Base-by-base conservation (phyloP, 1,140 invertebrate species). In the Atta colombica region DNA sequence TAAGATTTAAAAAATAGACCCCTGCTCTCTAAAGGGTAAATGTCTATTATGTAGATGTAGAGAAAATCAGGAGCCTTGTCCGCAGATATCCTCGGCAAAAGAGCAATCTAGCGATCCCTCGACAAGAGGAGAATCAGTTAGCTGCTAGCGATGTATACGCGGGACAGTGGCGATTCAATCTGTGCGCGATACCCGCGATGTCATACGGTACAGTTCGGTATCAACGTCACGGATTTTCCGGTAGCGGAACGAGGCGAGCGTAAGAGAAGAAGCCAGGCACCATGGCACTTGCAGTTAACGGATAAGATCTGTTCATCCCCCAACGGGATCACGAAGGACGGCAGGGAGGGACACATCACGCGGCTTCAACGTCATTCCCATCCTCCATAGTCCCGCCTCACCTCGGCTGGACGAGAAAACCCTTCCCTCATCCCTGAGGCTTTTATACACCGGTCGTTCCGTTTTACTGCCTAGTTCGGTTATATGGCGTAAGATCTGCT, bases 301-400 rank as follows among this genome's bases (percentile, higher is more conserved):
- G 91, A 92, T 92, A 92, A 87, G 88, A 92, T 92, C 91, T 88
- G 80, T 90, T 92, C 88, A 87, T 91, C 88, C 91, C 82, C 78
- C 39, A 21, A 49, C 72, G 53, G 55, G 71, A 69, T 75, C 72
- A 68, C 31, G 49, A 21, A 81, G 53, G 49, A 53, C 39, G 45
- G 45, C 25, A 51, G 21, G 18, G 80, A 18, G 68, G 28, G 69
- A 85, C 66, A 81, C 86, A 88, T 85, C 35, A 21, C 88, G 91
- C 88, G 91, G 91, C 91, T 92, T 90, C 91, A 89, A 91, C 91
- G 91, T 92, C 88, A 91, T 91, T 90, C 69, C 88, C 88, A 88
- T 89, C 14, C 49, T 51, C 49, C 55, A 12, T 89, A 77, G 90
- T 65, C 86, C 89, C 78, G 87, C 71, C 49, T 60, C 69, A 35